Conservation (phyloP, 2,888 invertebrate genomes). For the Flexamia atlantica region DNA sequence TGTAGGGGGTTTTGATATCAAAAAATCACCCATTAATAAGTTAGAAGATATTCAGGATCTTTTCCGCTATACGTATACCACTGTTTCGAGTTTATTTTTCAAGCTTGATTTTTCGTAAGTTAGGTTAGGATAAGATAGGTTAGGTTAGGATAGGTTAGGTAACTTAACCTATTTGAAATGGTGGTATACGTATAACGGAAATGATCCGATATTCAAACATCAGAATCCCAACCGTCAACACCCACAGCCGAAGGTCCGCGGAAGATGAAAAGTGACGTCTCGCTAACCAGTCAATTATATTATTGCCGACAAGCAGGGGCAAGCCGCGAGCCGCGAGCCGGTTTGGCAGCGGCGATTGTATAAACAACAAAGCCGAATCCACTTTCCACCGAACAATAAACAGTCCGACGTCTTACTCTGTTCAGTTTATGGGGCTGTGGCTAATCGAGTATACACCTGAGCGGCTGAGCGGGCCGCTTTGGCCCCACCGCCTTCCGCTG, state of each 20-base stretch:
- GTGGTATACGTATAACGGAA: no score
- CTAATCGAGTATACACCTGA: constrained; percentile 41
- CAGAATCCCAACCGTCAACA: no score
- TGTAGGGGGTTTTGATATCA: no score
- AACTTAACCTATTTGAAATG: no score
- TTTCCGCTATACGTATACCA: no score
- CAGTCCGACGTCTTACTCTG: constrained; percentile 33
- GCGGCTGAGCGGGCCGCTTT: constrained; percentile 5
- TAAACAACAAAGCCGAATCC: constrained; percentile 43
- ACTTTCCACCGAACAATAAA: constrained; percentile 37
- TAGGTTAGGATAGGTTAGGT: no score
- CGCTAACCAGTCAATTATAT: constrained; percentile 26
- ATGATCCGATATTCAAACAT: no score
- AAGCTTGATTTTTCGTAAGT: no score
- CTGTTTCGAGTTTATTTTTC: no score
- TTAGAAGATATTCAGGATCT: no score
- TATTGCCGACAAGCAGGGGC: constrained; percentile 5
- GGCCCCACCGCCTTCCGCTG: not conserved
- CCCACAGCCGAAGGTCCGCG: not conserved
- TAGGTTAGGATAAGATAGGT: no score
- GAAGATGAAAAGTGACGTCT: not conserved
- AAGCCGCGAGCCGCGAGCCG: not conserved
- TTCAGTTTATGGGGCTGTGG: not conserved
- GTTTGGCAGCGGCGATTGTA: constrained; percentile 6
- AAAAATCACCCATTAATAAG: no score